Evolutionary conservation across 2,888 invertebrate species (phyloP), one percentile per base, ranked within the genome.

Genomic region (Xanthorhoe spadicearia): DNA sequence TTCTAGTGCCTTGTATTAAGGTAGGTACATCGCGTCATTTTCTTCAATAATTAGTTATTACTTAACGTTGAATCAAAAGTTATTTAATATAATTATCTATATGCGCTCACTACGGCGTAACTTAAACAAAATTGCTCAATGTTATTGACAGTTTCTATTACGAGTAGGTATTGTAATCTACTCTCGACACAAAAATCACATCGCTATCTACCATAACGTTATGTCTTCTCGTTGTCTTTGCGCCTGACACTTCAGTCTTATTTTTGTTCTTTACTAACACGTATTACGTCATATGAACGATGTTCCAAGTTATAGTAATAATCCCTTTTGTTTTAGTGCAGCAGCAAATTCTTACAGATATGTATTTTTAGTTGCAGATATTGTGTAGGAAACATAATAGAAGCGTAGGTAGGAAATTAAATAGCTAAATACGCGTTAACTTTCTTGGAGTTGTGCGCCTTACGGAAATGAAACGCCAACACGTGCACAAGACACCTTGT

Each of bases 181-280:
- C 0, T 48, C 46, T 23, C 55, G 46, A 46, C 56, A 46, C n/a
- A 28, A 56, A 15, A 56, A 56, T 56, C 46, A 56, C n/a, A 55
- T 46, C n/a, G 9, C 23, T 50, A 55, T 46, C 8, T 46, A 46
- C 13, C 9, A 9, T 0, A 23, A n/a, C 15, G 38, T 43, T 13
- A 43, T 43, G 38, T 13, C 10, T 43, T 48, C 17, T 6, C 5
- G 15, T 48, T 43, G 13, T 43, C 32, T 17, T 43, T 46, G 56
- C 56, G 46, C 15, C 46, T 56, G 23, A 46, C 56, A 56, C 23
- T 28, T 46, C 23, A 23, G 9, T 23, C 43, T 56, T 46, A 3
- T 13, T 48, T 15, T 48, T 48, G 17, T 48, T 48, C 7, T 48
- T 48, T 17, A 8, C 15, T 15, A 23, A 23, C 4, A 23, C 23